Conservation (phyloP, 2,888 invertebrate species). For the Parapristionchus giblindavisi region DNA sequence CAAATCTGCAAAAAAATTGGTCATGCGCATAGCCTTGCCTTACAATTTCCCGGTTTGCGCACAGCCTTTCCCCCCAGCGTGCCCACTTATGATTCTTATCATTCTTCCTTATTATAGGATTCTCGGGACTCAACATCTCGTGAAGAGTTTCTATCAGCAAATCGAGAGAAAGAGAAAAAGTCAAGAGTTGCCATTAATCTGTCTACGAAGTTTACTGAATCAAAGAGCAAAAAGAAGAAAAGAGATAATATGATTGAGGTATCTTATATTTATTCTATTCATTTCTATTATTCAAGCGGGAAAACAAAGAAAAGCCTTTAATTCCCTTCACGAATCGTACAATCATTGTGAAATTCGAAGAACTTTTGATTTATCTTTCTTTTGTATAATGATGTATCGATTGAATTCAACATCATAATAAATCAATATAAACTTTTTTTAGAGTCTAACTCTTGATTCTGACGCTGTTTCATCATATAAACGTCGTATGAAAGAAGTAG, state of each 20-base stretch:
- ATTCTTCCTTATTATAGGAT: neutral
- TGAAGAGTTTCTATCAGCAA: slow-evolving; percentile 24
- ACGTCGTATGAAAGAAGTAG: slow-evolving; percentile 21
- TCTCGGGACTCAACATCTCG: neutral
- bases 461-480: slow-evolving; percentile 20
- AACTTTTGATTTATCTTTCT: neutral
- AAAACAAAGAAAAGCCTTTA: no score
- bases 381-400: neutral
- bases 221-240: slow-evolving; percentile 1
- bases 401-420: neutral
- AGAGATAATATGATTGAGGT: neutral
- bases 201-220: neutral
- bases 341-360: no score
- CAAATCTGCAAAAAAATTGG: no score
- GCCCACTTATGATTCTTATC: no score
- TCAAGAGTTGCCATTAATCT: slow-evolving; percentile 20
- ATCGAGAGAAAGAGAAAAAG: slow-evolving; percentile 31
- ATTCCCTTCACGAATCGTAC: no score
- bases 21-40: no score
- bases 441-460: neutral
- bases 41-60: no score
- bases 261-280: neutral
- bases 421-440: neutral
- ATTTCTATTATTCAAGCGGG: neutral
- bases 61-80: no score